Conservation (phyloP, 2,113 vertebrate species). For the Empidonax traillii region DNA sequence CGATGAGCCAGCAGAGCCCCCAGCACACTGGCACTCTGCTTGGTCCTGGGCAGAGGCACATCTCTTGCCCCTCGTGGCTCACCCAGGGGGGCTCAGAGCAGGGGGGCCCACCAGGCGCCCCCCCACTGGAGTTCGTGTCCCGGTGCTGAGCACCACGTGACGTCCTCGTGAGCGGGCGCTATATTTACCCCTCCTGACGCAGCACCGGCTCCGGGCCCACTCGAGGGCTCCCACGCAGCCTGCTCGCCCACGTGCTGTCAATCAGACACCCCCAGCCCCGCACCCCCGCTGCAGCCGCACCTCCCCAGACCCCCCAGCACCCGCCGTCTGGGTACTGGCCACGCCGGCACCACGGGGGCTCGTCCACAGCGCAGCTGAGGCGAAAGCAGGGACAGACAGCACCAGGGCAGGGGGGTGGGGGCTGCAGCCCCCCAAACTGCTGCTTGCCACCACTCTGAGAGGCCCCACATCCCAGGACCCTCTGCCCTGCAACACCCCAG, state of each 20-base stretch:
- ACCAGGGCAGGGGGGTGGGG: accelerated
- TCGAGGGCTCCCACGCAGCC: slow-evolving; percentile 16
- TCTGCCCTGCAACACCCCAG: neutral
- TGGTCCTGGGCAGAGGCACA: neutral
- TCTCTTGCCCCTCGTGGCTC: accelerated
- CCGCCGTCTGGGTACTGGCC: accelerated
- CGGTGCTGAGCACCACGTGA: neutral
- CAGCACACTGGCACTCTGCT: accelerated
- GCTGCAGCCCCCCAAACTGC: neutral
- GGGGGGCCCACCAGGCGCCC: neutral
- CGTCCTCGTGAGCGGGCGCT: neutral
- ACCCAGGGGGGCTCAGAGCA: accelerated
- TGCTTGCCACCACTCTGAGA: accelerated
- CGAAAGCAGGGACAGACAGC: neutral
- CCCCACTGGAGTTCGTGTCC: accelerated
- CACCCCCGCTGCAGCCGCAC: neutral
- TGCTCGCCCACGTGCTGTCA: neutral
- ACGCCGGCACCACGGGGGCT: accelerated
- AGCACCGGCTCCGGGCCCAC: slow-evolving; percentile 1
- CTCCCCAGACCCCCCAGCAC: neutral
- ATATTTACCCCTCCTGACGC: slow-evolving; percentile 48
- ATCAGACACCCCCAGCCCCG: neutral
- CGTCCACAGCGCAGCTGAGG: accelerated
- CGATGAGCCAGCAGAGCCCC: accelerated
- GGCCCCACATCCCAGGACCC: neutral